These are phyloP conservation scores for Menidia menidia DNA, from an alignment of 2,797 vertebrate genomes.

Conservation along the genomic window DNA sequence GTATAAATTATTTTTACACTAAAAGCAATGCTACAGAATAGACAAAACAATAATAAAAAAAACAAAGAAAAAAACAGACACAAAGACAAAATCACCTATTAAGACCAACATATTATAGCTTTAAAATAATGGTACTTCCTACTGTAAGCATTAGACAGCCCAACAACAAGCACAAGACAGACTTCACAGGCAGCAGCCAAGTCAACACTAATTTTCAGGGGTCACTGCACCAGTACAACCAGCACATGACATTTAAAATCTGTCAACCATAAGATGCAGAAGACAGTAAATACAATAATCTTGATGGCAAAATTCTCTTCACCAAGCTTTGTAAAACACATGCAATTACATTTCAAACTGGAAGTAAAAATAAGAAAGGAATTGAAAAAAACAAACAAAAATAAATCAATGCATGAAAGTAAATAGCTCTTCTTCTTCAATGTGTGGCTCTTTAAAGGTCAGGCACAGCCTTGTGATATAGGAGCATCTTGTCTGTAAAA, in stretches of 20 bases:
- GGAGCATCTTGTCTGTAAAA: conserved; percentile 39
- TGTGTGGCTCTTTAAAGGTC: conserved; percentile 41
- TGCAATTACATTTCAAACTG: conserved; percentile 52
- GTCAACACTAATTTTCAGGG: conserved; percentile 33
- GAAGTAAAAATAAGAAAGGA: neutral
- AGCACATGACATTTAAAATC: conserved; percentile 24
- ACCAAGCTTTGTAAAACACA: conserved; percentile 55
- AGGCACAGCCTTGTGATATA: conserved; percentile 34
- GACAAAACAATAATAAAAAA: conserved; percentile 9
- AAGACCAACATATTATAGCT: conserved; percentile 21
- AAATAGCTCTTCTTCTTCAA: conserved; percentile 46
- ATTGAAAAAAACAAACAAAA: conserved; percentile 6
- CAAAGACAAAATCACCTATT: conserved; percentile 11
- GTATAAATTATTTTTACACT: conserved; percentile 37
- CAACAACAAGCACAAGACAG: conserved; percentile 40
- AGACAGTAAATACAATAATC: conserved; percentile 33
- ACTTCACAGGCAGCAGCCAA: conserved; percentile 40
- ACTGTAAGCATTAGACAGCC: conserved; percentile 32
- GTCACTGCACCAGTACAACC: conserved; percentile 49
- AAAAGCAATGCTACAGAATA: conserved; percentile 20
- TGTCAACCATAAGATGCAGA: conserved; percentile 31
- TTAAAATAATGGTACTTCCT: conserved; percentile 25
- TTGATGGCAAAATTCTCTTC: conserved; percentile 41
- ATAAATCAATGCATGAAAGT: conserved; percentile 4
- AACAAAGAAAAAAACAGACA: neutral